Base-by-base conservation (phyloP, 1,140 invertebrate genomes). In the Diprion similis region DNA sequence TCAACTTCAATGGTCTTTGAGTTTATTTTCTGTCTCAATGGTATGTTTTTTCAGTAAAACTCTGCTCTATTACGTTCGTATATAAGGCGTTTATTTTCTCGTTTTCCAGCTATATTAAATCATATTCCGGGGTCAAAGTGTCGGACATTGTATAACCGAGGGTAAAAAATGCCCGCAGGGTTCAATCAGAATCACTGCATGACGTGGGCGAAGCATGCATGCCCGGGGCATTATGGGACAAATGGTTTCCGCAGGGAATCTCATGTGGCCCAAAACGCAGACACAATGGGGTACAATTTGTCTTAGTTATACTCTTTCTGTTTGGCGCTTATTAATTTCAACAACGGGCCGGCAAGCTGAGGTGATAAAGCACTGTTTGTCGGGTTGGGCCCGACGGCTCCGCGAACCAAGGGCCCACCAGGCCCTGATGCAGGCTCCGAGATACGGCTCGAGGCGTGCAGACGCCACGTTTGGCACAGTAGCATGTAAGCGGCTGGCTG, bases 201-300 rank as follows among this genome's bases (percentile, higher is more conserved):
- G 24, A 37, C 24, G 2, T 6, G 24, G 24, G 6, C 24, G 24
- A 3, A 3, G 24, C 24, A 37, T 2, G 24, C 6, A 37, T 37
- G 24, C 24, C 24, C 24, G 24, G 6, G 24, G 24, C 24, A 37
- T 18, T 64, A 64, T 64, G 17, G 59, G 59, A 64, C 59, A 3
- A 7, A 15, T 15, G 13, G 59, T 1, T 64, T 18, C 46, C 72
- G 71, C 72, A 78, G 77, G 79, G 72, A 59, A 69, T 74, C 71
- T 73, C 71, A 68, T 72, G 74, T 75, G 66, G 51, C 69, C 70
- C 10, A 37, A 37, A 37, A 37, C 8, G 11, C n/a, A 0, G 15
- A 77, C 77, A 81, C 79, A 81, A 81, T 81, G 68, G 74, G 51
- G 74, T 74, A 59, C 76, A 76, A 81, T 81, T 81, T 81, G 79